Evolutionary conservation across 2,113 vertebrate species (phyloP).

Genomic region (Microcebus jonahi): DNA sequence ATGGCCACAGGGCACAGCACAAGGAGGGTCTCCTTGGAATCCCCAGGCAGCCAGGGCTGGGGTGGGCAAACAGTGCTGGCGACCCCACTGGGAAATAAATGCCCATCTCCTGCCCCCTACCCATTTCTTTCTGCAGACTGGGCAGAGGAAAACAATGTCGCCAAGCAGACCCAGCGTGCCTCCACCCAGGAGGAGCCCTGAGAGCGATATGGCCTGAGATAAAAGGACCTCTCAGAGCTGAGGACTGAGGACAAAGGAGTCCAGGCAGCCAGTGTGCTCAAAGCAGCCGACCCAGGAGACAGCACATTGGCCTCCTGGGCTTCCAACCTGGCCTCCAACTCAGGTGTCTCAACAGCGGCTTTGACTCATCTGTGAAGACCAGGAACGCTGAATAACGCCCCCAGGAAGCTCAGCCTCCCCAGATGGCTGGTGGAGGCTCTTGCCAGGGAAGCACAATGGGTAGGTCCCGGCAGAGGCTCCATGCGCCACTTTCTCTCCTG

Average conservation of each 20-base stretch:
- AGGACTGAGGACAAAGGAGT: neutral
- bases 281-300: neutral
- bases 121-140: neutral
- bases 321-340: neutral
- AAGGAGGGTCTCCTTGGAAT: neutral
- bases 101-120: neutral
- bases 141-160: neutral
- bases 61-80: neutral
- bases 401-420: neutral
- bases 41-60: neutral
- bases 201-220: neutral
- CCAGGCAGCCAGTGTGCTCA: neutral
- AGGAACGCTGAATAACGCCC: neutral
- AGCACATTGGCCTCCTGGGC: neutral
- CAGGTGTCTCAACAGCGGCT: neutral
- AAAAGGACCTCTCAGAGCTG: neutral
- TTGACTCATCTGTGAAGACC: neutral
- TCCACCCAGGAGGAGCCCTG: neutral
- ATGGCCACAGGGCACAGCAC: neutral
- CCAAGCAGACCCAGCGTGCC: neutral
- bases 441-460: neutral
- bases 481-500: neutral
- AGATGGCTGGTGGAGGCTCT: neutral
- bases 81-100: neutral
- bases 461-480: neutral